Evolutionary conservation across 2,797 vertebrate genomes (phyloP).

Genomic region (Tinamus major): DNA sequence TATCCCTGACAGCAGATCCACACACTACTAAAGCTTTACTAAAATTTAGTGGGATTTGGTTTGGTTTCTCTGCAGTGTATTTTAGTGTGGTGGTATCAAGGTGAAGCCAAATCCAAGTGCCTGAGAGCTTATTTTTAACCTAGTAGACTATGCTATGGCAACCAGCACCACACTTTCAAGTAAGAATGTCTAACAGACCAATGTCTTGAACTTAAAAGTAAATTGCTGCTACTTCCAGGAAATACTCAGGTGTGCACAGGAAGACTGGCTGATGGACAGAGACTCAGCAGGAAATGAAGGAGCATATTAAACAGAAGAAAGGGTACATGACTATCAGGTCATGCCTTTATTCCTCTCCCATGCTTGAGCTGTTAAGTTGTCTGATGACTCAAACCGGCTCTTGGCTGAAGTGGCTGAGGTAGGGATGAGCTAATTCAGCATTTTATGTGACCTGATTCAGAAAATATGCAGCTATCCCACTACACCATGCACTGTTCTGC

Average conservation of each 20-base stretch:
- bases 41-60: neutral
- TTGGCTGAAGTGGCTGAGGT: conserved; percentile 8
- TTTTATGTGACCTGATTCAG: conserved; percentile 32
- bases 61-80: neutral
- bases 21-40: neutral
- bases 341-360: neutral
- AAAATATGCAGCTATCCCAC: conserved; percentile 16
- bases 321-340: neutral
- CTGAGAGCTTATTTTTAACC: neutral
- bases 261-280: neutral
- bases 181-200: neutral
- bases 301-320: neutral
- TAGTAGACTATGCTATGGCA: neutral
- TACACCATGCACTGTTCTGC: neutral
- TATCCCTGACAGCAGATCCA: neutral
- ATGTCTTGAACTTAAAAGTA: neutral
- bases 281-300: neutral
- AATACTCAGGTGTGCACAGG: neutral
- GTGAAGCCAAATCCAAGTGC: neutral
- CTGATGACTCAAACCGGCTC: neutral
- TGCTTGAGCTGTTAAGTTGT: neutral
- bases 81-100: neutral
- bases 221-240: neutral
- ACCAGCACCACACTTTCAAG: neutral
- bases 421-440: conserved; percentile 43